A percentile compares a stretch with the other conserved stretches of the same genome.
phyloP scores from a whole-genome alignment of 2,888 invertebrate genomes.

The Metalampra italica region DNA sequence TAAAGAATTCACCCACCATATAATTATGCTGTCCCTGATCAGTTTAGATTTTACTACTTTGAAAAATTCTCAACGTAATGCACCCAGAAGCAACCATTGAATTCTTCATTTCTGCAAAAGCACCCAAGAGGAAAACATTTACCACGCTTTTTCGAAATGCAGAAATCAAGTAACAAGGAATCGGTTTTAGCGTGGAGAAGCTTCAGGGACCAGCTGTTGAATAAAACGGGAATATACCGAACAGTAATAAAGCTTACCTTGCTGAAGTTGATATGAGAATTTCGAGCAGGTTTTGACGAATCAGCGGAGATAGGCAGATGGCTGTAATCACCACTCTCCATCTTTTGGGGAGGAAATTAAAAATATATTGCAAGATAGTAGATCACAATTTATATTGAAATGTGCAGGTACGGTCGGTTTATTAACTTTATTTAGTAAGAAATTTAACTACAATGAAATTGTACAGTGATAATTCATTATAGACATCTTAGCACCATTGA shows the following conservation, averaged over 20 bases:
- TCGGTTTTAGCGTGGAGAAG: conserved; percentile 71
- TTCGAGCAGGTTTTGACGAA: conserved; percentile 30
- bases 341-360: too few species aligned
- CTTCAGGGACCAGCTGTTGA: conserved; percentile 62
- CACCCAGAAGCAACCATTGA: conserved; percentile 35
- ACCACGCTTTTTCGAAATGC: conserved; percentile 76
- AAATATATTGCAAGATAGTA: too few species aligned
- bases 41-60: too few species aligned
- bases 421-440: too few species aligned
- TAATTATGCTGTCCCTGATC: too few species aligned
- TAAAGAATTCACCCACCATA: too few species aligned
- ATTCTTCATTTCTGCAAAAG: conserved; percentile 64
- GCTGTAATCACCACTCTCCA: background rate
- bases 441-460: too few species aligned
- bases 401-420: too few species aligned
- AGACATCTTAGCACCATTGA: too few species aligned
- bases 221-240: conserved; percentile 55
- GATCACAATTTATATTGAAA: too few species aligned
- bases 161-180: conserved; percentile 78
- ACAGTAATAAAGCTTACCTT: conserved; percentile 64
- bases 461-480: too few species aligned
- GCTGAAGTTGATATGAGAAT: conserved; percentile 41
- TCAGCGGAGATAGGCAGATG: conserved; percentile 11
- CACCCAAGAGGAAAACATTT: conserved; percentile 74
- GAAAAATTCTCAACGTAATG: background rate